Base-by-base conservation (phyloP, 2,888 invertebrate genomes). In the Odontocolon sp. region DNA sequence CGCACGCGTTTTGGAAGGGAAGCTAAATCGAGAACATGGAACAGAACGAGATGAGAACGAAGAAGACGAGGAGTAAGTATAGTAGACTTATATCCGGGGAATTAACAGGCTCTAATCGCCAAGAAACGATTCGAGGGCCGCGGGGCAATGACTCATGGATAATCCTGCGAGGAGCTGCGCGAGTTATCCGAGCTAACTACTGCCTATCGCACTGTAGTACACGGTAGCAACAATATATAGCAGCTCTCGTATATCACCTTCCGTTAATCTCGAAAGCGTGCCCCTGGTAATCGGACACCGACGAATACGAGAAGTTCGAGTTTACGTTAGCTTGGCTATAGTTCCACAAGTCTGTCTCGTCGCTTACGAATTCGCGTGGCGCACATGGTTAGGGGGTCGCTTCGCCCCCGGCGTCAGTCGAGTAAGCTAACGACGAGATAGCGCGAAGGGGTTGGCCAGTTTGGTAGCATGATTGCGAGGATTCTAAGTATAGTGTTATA, bases 261-360 rank as follows among this genome's bases (percentile, higher is more conserved):
- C 59, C 52, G 66, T 76, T 76, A 76, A 76, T 76, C 70, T 72
- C 70, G 42, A 72, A 68, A 77, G 67, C 76, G 67, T 68, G 61
- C 67, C 56, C 54, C 61, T 68, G 76, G 67, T 71, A 77, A 77
- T 77, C 76, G 76, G 67, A 72, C 71, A 68, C 71, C 72, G 21
- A 77, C 71, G 76, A 77, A 77, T 77, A 71, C 67, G 77, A 71
- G 76, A 71, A 76, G 76, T 76, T 76, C 61, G 31, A 47, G 36
- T 28, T 64, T 26, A 61, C 66, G 52, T 11, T 38, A 67, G 66
- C 61, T 77, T 56, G 56, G 64, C 56, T 67, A 33, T 56, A 54
- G 11, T 4, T 64, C 36, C 50, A 36, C 18, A 14, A 40, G 47
- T 26, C 26, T 47, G 31, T 57, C 56, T 33, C 54, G 45, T 56